Conservation (phyloP, 2,888 invertebrate genomes). For the Criorhina ranunculi region DNA sequence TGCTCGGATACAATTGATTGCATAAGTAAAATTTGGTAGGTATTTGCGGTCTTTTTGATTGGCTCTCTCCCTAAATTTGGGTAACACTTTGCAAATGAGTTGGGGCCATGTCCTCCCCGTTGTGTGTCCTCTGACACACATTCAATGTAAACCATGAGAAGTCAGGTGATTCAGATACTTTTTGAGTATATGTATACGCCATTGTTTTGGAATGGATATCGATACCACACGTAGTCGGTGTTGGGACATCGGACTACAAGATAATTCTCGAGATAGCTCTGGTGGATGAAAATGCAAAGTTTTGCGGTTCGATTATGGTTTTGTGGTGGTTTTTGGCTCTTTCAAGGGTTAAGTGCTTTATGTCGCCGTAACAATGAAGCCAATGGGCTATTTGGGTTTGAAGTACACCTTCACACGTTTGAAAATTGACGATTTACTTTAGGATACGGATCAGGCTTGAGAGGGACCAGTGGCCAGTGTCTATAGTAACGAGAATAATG, state of each 20-base stretch:
- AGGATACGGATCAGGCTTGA: too few relatives aligned
- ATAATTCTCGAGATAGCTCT: conserved; percentile 21
- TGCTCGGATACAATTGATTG: conserved; percentile 44
- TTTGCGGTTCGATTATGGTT: neutral
- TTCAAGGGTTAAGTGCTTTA: neutral
- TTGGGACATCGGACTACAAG: conserved; percentile 5
- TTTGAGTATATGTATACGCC: too few relatives aligned
- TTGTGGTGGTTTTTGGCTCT: neutral
- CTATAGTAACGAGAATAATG: too few relatives aligned
- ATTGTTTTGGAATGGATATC: conserved; percentile 24
- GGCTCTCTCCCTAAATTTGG: conserved; percentile 12
- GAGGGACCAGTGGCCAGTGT: too few relatives aligned
- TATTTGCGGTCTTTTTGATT: conserved; percentile 56
- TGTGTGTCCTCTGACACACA: conserved; percentile 1
- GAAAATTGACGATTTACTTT: too few relatives aligned
- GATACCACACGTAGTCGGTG: conserved; percentile 6
- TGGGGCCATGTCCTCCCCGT: conserved; percentile 14
- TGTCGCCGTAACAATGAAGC: neutral
- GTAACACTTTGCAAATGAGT: conserved; percentile 53
- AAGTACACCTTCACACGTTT: too few relatives aligned
- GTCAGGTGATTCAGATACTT: conserved; percentile 22
- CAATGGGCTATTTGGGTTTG: conserved; percentile 10
- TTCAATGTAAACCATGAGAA: conserved; percentile 22
- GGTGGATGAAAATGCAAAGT: neutral
- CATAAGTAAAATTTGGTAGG: conserved; percentile 42